These are phyloP conservation scores for Morone chrysops DNA, from an alignment of 2,113 vertebrate genomes.

Conservation along the genomic window DNA sequence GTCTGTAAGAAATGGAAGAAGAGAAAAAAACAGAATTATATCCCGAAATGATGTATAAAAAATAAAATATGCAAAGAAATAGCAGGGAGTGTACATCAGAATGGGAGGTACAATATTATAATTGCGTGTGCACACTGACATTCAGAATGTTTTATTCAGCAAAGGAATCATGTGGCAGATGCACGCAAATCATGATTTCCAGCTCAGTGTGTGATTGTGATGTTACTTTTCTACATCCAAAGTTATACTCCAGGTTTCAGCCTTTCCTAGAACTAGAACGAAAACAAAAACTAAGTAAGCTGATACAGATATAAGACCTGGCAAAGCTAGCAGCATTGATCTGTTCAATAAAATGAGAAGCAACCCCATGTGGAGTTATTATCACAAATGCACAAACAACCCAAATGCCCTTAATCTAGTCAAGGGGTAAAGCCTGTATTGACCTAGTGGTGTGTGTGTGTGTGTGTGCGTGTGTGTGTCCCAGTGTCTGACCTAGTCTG, in stretches of 20 bases:
- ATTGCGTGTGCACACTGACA: conserved; percentile 11
- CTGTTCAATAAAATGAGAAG: conserved; percentile 67
- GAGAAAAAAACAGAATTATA: conserved; percentile 44
- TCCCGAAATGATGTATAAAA: conserved; percentile 39
- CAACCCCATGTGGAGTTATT: conserved; percentile 75
- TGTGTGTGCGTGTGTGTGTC: conserved; percentile 16
- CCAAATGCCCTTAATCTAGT: conserved; percentile 81
- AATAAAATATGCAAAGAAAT: conserved; percentile 51
- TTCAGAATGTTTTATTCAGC: conserved; percentile 3
- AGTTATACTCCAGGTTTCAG: conserved; percentile 2
- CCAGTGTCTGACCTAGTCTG: conserved; percentile 67
- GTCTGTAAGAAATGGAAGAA: conserved; percentile 45
- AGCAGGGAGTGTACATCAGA: conserved; percentile 25
- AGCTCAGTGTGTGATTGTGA: conserved; percentile 14
- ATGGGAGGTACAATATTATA: conserved; percentile 24
- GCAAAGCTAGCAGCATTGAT: conserved; percentile 51
- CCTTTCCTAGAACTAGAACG: conserved; percentile 22
- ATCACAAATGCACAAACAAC: conserved; percentile 81
- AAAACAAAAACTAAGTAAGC: conserved; percentile 18
- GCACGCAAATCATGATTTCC: conserved; percentile 17
- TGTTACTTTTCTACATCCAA: conserved; percentile 4
- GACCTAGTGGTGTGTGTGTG: conserved; percentile 69
- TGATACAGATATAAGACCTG: conserved; percentile 29
- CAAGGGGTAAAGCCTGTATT: conserved; percentile 81
- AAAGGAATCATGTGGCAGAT: neutral